Percentiles rank a stretch among this genome's conserved stretches.
These are phyloP conservation scores for Anableps anableps DNA, from an alignment of 2,797 vertebrate species.

Conservation along the genomic window DNA sequence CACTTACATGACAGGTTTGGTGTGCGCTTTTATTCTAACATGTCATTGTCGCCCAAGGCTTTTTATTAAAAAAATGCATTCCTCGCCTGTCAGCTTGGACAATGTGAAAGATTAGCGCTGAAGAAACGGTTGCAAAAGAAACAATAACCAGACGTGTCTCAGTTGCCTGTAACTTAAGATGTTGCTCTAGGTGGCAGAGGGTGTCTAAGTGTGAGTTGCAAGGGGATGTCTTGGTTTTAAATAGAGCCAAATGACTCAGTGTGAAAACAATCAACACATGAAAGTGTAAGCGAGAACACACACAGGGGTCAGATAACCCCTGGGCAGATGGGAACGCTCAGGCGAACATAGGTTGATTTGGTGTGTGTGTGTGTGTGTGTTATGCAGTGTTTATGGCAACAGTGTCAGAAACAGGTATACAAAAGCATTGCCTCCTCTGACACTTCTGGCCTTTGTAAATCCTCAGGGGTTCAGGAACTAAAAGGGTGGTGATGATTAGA, in stretches of 20 bases:
- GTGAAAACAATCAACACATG: constrained; percentile 80
- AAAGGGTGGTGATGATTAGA: constrained; percentile 81
- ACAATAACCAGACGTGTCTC: constrained; percentile 31
- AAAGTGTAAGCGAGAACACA: constrained; percentile 73
- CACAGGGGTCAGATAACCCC: constrained; percentile 73
- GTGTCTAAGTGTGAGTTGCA: constrained; percentile 69
- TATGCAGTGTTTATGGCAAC: constrained; percentile 61
- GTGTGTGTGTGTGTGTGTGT: background rate
- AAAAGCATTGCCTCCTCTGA: constrained; percentile 58
- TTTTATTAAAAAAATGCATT: constrained; percentile 42
- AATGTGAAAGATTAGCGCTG: constrained; percentile 58
- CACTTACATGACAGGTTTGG: constrained; percentile 60
- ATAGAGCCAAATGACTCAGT: constrained; percentile 70
- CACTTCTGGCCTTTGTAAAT: constrained; percentile 66
- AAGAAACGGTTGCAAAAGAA: constrained; percentile 24
- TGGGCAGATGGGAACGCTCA: constrained; percentile 76
- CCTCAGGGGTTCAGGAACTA: constrained; percentile 67
- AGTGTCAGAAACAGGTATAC: constrained; percentile 63
- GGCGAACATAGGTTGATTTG: constrained; percentile 47
- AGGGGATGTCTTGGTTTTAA: constrained; percentile 67
- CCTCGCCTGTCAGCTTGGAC: constrained; percentile 49
- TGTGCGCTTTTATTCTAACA: constrained; percentile 47
- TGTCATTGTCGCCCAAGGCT: constrained; percentile 24
- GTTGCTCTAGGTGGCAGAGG: constrained; percentile 61
- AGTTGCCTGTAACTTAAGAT: constrained; percentile 58